phyloP scores from a whole-genome alignment of 2,797 vertebrate species.

The Typhlichthys eigenmanni region DNA sequence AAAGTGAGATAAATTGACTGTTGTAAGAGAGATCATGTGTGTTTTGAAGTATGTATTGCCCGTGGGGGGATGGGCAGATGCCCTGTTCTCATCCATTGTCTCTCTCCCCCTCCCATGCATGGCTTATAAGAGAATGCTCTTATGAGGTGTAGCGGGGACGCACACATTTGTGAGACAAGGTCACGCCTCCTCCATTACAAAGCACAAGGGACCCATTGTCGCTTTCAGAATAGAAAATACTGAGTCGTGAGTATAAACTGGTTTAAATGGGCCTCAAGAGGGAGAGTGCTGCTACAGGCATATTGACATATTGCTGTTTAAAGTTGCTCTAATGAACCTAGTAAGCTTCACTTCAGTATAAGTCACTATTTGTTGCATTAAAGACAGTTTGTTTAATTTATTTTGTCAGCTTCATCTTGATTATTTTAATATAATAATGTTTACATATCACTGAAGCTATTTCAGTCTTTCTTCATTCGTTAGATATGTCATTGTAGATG shows the following conservation, averaged over 20 bases:
- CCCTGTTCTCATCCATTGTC: conserved; percentile 5
- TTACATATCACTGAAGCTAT: too few species aligned
- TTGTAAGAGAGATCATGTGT: conserved; percentile 2
- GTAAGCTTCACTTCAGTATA: background rate
- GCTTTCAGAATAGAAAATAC: conserved; percentile 42
- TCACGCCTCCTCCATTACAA: conserved; percentile 46
- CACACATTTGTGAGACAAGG: conserved; percentile 55
- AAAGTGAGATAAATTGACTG: background rate
- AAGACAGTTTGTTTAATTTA: conserved; percentile 10
- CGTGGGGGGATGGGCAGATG: background rate
- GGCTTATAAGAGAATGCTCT: conserved; percentile 38
- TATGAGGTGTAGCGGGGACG: conserved; percentile 37
- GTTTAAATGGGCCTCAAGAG: conserved; percentile 31
- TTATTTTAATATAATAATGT: too few species aligned
- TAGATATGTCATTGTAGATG: conserved; percentile 27
- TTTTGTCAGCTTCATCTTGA: background rate
- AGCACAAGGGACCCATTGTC: conserved; percentile 46
- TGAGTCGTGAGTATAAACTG: conserved; percentile 33
- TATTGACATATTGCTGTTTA: conserved; percentile 7
- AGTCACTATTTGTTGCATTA: conserved; percentile 7
- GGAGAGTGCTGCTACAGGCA: conserved; percentile 25
- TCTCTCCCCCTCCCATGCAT: conserved; percentile 22
- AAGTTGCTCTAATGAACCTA: conserved; percentile 3
- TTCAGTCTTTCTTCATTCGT: background rate
- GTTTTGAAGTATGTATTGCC: background rate